Conservation (phyloP, 2,797 vertebrate genomes). For the Gallirallus australis region DNA sequence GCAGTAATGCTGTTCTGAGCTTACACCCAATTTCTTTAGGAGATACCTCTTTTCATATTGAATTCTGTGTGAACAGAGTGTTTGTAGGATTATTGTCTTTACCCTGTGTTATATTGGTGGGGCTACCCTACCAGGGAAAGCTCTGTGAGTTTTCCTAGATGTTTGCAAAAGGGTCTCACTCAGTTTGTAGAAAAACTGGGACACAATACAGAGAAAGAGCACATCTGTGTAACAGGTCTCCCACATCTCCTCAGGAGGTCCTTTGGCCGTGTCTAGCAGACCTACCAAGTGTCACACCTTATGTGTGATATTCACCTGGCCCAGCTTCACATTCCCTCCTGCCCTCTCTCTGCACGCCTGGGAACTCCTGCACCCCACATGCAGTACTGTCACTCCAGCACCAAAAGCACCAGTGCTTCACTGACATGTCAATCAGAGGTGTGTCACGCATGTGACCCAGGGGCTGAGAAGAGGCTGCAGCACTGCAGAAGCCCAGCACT, state of each 20-base stretch:
- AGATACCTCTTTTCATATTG: neutral
- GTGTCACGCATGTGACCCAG: rapidly evolving
- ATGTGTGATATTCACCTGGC: neutral
- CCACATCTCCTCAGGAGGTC: neutral
- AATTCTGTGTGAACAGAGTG: neutral
- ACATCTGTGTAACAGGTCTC: neutral
- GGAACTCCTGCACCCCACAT: rapidly evolving
- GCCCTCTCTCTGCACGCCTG: neutral
- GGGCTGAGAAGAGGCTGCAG: neutral
- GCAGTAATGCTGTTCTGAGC: neutral
- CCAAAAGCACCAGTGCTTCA: neutral
- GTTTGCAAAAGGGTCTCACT: neutral
- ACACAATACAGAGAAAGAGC: neutral
- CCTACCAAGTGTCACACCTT: neutral
- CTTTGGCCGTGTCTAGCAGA: neutral
- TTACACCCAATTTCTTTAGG: neutral
- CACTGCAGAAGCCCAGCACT: neutral
- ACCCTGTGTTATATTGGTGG: neutral
- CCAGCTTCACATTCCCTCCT: neutral
- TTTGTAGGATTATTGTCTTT: neutral
- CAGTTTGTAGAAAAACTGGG: neutral
- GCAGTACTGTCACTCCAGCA: neutral
- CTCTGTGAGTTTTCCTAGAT: neutral
- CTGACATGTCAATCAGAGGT: neutral
- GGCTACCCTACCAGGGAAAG: neutral